Evolutionary conservation across 2,797 vertebrate genomes (phyloP).

Genomic region (Hippopotamyrus pictus): DNA sequence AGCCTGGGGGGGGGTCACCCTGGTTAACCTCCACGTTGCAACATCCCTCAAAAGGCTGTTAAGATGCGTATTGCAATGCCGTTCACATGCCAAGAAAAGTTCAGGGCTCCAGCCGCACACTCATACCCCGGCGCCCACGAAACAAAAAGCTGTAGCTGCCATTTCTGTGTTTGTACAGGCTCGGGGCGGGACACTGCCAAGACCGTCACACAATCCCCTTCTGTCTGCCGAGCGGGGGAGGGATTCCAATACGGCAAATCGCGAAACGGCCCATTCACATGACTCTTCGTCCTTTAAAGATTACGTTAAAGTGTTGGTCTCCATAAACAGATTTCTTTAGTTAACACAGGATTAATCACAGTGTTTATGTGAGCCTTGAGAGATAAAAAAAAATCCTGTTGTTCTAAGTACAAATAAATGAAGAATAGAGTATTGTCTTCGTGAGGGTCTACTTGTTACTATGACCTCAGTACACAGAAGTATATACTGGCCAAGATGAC

Average conservation of each 20-base stretch:
- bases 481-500: neutral
- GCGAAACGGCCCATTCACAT: neutral
- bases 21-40: neutral
- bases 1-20: neutral
- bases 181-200: neutral
- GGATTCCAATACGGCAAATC: neutral
- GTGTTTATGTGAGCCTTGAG: neutral
- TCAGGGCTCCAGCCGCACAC: neutral
- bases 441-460: neutral
- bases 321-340: neutral
- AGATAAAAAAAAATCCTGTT: neutral
- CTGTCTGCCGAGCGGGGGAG: conserved; percentile 11
- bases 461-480: neutral
- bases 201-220: neutral
- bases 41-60: neutral
- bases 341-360: neutral
- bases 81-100: neutral
- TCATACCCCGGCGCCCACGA: too few relatives aligned
- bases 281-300: neutral
- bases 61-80: neutral
- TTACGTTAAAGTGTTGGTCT: neutral
- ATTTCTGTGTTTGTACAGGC: neutral
- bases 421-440: neutral
- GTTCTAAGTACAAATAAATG: neutral
- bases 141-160: neutral